Evolutionary conservation across 53 echinoderm and acorn worm genomes (phyloP), one percentile per base, ranked within the genome.

Genomic region (Apostichopus leukothele): DNA sequence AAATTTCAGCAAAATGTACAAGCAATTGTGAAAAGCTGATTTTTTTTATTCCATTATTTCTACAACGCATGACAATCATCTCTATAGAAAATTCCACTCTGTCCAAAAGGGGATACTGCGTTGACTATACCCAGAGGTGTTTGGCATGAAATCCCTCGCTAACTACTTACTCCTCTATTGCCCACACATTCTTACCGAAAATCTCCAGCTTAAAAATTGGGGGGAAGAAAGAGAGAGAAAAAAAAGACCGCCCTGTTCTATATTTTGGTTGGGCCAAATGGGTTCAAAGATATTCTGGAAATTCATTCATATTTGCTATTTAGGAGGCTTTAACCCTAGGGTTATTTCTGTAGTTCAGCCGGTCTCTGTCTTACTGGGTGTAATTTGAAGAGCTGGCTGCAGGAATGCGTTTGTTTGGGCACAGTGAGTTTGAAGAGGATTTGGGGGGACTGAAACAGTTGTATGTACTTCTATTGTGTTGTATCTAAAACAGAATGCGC

Each of bases 231-330:
- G 57, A 13, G 23, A 53, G 50, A n/a, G 21, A 55, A 13, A 39
- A 53, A 80, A 80, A 55, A 80, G 54, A 55, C 21, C 20, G 76
- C 53, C 16, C 80, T 80, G 80, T 80, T 80, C 53, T 5, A 54
- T 80, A 80, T 80, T 80, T 78, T 80, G 53, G 80, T 53, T 57
- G 57, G 9, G 80, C 80, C 80, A 80, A 80, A 80, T 80, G 54
- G 80, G 80, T 80, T 80, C 80, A 80, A 80, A 80, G 80, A 80
- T 80, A 80, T 80, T 80, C 80, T 80, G 80, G 53, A 80, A 80
- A 80, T 80, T 80, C 80, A 80, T 80, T 80, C 80, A 80, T 53
- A 80, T 80, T n/a, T 80, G 80, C 53, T 80, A 80, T 80, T 80
- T 80, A 80, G 80, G 57, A 54, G 80, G 80, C 20, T 80, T 80